Evolutionary conservation across 2,113 vertebrate genomes (phyloP).

Genomic region (Ammodytes marinus): DNA sequence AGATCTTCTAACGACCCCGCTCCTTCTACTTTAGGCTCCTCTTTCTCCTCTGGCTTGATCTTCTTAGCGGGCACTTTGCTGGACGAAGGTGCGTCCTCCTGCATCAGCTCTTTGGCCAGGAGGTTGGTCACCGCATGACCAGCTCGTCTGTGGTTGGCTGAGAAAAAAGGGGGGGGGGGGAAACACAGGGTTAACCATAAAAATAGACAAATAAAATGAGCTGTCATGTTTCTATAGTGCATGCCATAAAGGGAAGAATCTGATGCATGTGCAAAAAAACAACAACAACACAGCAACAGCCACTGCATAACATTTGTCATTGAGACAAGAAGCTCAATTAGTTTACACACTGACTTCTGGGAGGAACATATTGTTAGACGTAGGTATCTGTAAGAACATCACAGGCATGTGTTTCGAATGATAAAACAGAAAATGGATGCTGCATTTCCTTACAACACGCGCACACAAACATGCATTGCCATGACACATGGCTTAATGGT

Average conservation of each 20-base stretch:
- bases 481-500: slow-evolving; percentile 19
- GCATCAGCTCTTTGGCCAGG: slow-evolving; percentile 90
- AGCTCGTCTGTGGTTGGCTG: slow-evolving; percentile 89
- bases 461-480: slow-evolving; percentile 12
- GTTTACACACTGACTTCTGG: slow-evolving; percentile 1
- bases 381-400: background rate
- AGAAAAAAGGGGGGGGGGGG: slow-evolving; percentile 36
- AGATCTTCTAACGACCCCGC: slow-evolving; percentile 80
- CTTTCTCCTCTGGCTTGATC: slow-evolving; percentile 44
- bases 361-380: background rate
- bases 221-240: background rate
- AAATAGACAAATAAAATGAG: background rate
- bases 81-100: slow-evolving; percentile 80
- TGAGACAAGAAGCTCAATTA: background rate
- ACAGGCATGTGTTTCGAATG: background rate
- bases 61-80: slow-evolving; percentile 52
- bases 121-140: slow-evolving; percentile 90
- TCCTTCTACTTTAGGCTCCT: slow-evolving; percentile 63
- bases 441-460: background rate
- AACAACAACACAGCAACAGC: slow-evolving; percentile 4
- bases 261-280: slow-evolving; percentile 11
- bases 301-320: background rate
- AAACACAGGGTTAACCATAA: slow-evolving; percentile 1
- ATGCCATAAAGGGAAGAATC: slow-evolving; percentile 35
- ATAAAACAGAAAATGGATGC: slow-evolving; percentile 32